Conservation (phyloP, 2,888 invertebrate genomes). For the Thecophora atra region DNA sequence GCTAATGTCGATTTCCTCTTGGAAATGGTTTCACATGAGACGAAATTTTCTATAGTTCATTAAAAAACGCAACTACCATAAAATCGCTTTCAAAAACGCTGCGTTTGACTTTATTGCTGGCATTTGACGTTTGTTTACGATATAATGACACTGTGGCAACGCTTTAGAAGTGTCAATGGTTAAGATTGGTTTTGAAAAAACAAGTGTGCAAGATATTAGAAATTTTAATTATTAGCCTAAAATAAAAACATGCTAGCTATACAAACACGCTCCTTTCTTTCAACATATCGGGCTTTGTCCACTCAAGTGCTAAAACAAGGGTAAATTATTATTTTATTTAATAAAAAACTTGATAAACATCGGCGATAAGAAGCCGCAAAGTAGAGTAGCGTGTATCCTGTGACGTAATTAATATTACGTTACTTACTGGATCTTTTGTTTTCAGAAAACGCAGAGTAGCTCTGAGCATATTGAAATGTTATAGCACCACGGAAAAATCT, state of each 20-base stretch:
- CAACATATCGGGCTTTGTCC: neutral
- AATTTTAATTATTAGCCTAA: neutral
- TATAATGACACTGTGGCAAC: neutral
- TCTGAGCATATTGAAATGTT: constrained; percentile 3
- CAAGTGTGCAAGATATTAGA: neutral
- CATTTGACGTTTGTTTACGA: neutral
- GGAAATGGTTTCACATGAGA: no score
- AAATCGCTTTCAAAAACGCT: no score
- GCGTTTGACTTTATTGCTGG: constrained; percentile 1
- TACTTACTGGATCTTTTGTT: neutral
- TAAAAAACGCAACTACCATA: no score
- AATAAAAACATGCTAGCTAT: neutral
- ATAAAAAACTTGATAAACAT: neutral
- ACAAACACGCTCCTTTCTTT: neutral
- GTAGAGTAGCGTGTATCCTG: constrained; percentile 19
- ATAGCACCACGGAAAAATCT: constrained; percentile 40
- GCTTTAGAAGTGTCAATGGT: constrained; percentile 35
- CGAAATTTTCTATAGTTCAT: no score
- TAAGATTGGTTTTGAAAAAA: neutral
- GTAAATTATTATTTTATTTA: constrained; percentile 17
- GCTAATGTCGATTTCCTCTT: no score
- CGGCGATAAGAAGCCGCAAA: neutral
- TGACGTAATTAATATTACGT: constrained; percentile 44
- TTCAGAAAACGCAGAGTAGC: neutral
- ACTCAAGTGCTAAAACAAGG: neutral